phyloP scores from a whole-genome alignment of 2,797 vertebrate genomes.

The Sebastes kiyomatsui region DNA sequence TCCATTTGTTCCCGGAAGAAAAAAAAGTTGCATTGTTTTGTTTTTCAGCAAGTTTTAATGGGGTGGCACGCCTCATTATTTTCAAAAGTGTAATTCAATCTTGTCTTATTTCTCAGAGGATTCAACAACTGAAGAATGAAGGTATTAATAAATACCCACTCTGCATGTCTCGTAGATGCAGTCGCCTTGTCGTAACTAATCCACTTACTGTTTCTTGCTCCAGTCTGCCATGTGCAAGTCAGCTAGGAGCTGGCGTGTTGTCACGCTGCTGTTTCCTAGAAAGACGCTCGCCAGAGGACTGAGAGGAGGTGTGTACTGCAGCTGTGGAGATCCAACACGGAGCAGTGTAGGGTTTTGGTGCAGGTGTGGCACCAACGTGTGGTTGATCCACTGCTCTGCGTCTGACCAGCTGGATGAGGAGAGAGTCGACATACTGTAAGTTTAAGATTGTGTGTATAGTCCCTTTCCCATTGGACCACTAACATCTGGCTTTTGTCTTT shows the following conservation, averaged over 20 bases:
- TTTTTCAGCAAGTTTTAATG: conserved; percentile 11
- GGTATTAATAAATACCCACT: neutral
- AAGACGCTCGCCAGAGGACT: neutral
- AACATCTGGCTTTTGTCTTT: neutral
- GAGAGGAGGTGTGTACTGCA: conserved; percentile 47
- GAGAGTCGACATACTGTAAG: neutral
- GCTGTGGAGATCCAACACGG: conserved; percentile 71
- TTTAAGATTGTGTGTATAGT: neutral
- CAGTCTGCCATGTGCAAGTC: conserved; percentile 52
- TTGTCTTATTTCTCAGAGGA: neutral
- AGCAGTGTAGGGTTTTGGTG: conserved; percentile 69
- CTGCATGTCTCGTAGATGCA: neutral
- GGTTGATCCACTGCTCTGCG: conserved; percentile 75
- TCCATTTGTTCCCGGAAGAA: neutral
- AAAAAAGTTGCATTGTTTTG: neutral
- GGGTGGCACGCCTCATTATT: neutral
- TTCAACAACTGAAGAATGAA: neutral
- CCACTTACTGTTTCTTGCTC: conserved; percentile 66
- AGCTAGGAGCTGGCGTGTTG: conserved; percentile 55
- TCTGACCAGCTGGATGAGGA: conserved; percentile 70
- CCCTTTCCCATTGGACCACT: neutral
- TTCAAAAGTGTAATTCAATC: conserved; percentile 11
- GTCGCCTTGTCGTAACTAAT: neutral
- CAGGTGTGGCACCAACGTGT: conserved; percentile 74
- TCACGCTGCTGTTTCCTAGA: conserved; percentile 69